Percentiles rank a stretch among this genome's conserved stretches.
These are phyloP conservation scores for Acleris holmiana DNA, from an alignment of 2,888 invertebrate species.

Conservation along the genomic window DNA sequence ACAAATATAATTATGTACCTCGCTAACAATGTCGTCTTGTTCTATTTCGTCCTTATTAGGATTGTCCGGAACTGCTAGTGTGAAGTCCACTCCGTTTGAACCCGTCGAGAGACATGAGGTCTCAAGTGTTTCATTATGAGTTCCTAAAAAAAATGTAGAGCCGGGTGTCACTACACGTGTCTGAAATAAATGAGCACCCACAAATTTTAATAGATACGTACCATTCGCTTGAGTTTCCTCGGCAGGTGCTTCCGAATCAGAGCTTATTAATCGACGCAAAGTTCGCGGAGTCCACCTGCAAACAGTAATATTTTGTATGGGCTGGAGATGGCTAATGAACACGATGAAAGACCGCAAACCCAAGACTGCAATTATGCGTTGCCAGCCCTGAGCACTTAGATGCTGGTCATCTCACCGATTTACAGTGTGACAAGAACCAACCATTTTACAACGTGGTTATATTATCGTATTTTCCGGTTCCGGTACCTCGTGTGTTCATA, in stretches of 20 bases:
- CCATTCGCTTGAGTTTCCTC: slow-evolving; percentile 60
- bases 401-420: too few relatives aligned
- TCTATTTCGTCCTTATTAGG: slow-evolving; percentile 51
- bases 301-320: slow-evolving; percentile 10
- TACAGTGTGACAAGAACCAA: too few relatives aligned
- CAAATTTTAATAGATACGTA: slow-evolving; percentile 39
- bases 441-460: too few relatives aligned
- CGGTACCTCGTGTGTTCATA: too few relatives aligned
- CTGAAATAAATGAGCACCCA: not conserved
- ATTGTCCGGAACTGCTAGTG: slow-evolving; percentile 47
- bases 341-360: too few relatives aligned
- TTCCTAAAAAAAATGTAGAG: slow-evolving; percentile 39
- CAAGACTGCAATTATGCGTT: too few relatives aligned
- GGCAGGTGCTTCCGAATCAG: slow-evolving; percentile 61
- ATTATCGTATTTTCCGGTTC: too few relatives aligned
- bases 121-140: slow-evolving; percentile 54
- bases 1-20: slow-evolving; percentile 47
- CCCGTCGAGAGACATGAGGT: slow-evolving; percentile 64
- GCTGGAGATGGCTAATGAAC: too few relatives aligned
- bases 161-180: too few relatives aligned
- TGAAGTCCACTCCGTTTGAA: slow-evolving; percentile 66
- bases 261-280: slow-evolving; percentile 66
- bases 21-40: slow-evolving; percentile 53
- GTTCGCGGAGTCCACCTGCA: slow-evolving; percentile 72
- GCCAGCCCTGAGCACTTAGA: too few relatives aligned